Percentiles rank a stretch among this genome's conserved stretches.
Conservation (phyloP, 1,140 invertebrate species). For the Parapsyche elsis region DNA sequence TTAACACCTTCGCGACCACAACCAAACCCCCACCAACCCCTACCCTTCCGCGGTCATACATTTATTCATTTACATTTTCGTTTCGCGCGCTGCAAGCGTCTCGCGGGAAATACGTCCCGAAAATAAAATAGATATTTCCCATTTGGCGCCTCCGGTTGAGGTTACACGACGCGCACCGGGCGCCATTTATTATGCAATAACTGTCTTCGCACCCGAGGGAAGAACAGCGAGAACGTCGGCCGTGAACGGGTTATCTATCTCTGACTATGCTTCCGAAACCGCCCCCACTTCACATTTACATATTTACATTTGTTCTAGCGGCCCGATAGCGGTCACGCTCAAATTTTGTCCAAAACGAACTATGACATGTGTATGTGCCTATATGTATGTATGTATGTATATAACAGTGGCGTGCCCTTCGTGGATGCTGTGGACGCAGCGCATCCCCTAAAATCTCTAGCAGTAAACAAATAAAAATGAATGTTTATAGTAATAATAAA, state of each 20-base stretch:
- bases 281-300: slow-evolving; percentile 29
- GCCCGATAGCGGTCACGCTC: neutral
- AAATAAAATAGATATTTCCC: slow-evolving; percentile 41
- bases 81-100: neutral
- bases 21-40: no score
- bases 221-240: neutral
- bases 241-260: slow-evolving; percentile 44
- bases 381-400: no score
- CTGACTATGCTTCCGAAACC: slow-evolving; percentile 8
- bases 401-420: no score
- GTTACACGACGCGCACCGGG: slow-evolving; percentile 32
- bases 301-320: slow-evolving; percentile 42
- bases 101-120: slow-evolving; percentile 34
- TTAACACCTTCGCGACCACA: no score
- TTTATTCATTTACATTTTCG: no score
- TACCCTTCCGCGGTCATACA: no score
- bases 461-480: no score
- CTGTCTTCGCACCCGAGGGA: slow-evolving; percentile 41
- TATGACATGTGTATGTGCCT: neutral
- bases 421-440: no score
- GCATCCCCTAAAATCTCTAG: no score
- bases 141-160: slow-evolving; percentile 30
- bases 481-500: no score
- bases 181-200: slow-evolving; percentile 53
- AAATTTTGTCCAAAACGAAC: neutral